Percentiles rank a stretch among this genome's conserved stretches.
Evolutionary conservation across 2,888 invertebrate genomes (phyloP).

Genomic region (Chorisops tibialis): DNA sequence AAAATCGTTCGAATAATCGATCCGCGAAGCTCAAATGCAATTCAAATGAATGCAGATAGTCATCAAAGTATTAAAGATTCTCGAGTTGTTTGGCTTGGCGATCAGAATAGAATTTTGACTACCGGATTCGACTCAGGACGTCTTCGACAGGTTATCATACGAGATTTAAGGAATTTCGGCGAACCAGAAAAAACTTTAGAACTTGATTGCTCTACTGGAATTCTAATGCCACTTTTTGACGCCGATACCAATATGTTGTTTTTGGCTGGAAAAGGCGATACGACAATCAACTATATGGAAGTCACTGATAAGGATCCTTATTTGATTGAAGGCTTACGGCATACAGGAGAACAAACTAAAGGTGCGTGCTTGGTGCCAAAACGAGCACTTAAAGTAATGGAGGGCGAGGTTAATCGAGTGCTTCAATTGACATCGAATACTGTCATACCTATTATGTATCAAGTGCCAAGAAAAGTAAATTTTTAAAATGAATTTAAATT

Average conservation of each 20-base stretch:
- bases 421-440: slow-evolving; percentile 81
- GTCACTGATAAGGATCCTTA: slow-evolving; percentile 84
- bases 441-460: slow-evolving; percentile 91
- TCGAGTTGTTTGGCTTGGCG: slow-evolving; percentile 85
- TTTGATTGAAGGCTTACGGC: slow-evolving; percentile 81
- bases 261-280: slow-evolving; percentile 92
- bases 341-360: slow-evolving; percentile 92
- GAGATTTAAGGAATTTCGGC: slow-evolving; percentile 78
- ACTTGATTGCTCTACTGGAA: slow-evolving; percentile 83
- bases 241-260: slow-evolving; percentile 93
- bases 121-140: slow-evolving; percentile 89
- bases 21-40: slow-evolving; percentile 64
- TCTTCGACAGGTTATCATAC: slow-evolving; percentile 81
- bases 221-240: slow-evolving; percentile 90
- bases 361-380: slow-evolving; percentile 92
- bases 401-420: slow-evolving; percentile 90
- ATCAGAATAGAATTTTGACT: slow-evolving; percentile 76
- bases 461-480: slow-evolving; percentile 82
- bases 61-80: slow-evolving; percentile 92
- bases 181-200: slow-evolving; percentile 75
- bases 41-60: slow-evolving; percentile 65
- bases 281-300: slow-evolving; percentile 86
- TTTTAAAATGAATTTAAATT: slow-evolving; percentile 8
- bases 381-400: slow-evolving; percentile 91
- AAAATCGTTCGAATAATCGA: slow-evolving; percentile 83